Conservation (phyloP, 2,888 invertebrate genomes). For the Ernsta delagoae region DNA sequence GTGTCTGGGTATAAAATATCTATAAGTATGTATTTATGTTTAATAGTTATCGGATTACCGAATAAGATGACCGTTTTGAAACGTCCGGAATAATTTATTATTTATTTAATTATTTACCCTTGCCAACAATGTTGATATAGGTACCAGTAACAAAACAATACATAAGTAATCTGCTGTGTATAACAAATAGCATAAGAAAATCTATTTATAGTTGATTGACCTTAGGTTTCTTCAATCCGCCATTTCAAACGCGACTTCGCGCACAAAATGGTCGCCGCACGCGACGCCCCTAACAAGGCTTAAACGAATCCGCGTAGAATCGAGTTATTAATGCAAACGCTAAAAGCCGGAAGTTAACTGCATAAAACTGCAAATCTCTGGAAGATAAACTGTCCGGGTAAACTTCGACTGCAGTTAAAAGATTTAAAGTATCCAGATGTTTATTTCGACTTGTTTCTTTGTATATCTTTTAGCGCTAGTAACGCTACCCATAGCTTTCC, state of each 20-base stretch:
- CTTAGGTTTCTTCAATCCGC: background rate
- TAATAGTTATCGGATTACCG: no score
- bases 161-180: no score
- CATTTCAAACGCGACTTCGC: background rate
- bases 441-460: slow-evolving; percentile 4
- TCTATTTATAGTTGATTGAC: no score
- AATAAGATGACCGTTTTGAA: no score
- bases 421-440: background rate
- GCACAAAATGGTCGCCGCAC: background rate
- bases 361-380: slow-evolving; percentile 6
- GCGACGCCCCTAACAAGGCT: background rate
- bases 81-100: no score
- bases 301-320: slow-evolving; percentile 9
- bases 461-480: background rate
- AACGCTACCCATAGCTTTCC: background rate
- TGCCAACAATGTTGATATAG: no score
- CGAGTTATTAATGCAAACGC: background rate
- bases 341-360: background rate
- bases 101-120: no score
- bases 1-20: no score
- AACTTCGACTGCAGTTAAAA: background rate
- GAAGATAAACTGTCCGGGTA: slow-evolving; percentile 10
- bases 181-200: no score
- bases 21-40: no score
- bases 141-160: no score